Evolutionary conservation across 2,888 invertebrate species (phyloP).

Genomic region (Euphydryas editha): DNA sequence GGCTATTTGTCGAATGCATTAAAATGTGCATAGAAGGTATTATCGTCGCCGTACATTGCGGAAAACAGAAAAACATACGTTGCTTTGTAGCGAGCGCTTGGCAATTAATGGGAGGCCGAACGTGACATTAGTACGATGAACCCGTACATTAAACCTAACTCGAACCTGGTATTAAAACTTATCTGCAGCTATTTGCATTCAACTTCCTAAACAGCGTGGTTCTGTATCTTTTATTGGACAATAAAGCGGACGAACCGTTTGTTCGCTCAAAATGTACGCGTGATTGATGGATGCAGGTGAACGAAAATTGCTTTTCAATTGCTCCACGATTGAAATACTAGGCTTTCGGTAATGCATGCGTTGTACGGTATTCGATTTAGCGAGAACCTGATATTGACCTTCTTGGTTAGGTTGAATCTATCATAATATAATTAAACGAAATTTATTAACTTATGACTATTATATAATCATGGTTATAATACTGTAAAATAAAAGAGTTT

Average conservation of each 20-base stretch:
- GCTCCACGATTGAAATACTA: slow-evolving; percentile 43
- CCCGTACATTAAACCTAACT: slow-evolving; percentile 72
- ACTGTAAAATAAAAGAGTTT: too few species aligned
- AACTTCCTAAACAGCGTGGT: slow-evolving; percentile 74
- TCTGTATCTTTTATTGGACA: slow-evolving; percentile 54
- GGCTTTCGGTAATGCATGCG: slow-evolving; percentile 27
- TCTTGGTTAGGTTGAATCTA: not conserved
- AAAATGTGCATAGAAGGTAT: slow-evolving; percentile 35
- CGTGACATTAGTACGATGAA: slow-evolving; percentile 80
- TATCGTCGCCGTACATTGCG: slow-evolving; percentile 49
- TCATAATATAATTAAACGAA: not conserved
- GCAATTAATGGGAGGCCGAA: slow-evolving; percentile 80
- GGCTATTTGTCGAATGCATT: slow-evolving; percentile 23
- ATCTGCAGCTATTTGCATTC: slow-evolving; percentile 80
- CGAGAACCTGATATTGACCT: slow-evolving; percentile 27
- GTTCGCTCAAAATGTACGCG: slow-evolving; percentile 42
- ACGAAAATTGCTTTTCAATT: slow-evolving; percentile 47
- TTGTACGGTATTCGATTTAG: slow-evolving; percentile 10
- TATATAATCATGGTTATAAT: not conserved
- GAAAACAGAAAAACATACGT: slow-evolving; percentile 70
- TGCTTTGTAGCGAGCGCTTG: slow-evolving; percentile 65
- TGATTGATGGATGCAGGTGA: slow-evolving; percentile 49
- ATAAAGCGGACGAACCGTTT: slow-evolving; percentile 43
- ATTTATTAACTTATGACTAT: not conserved
- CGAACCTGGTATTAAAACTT: slow-evolving; percentile 79